Base-by-base conservation (phyloP, 2,113 vertebrate species). In the Macquaria ambigua region DNA sequence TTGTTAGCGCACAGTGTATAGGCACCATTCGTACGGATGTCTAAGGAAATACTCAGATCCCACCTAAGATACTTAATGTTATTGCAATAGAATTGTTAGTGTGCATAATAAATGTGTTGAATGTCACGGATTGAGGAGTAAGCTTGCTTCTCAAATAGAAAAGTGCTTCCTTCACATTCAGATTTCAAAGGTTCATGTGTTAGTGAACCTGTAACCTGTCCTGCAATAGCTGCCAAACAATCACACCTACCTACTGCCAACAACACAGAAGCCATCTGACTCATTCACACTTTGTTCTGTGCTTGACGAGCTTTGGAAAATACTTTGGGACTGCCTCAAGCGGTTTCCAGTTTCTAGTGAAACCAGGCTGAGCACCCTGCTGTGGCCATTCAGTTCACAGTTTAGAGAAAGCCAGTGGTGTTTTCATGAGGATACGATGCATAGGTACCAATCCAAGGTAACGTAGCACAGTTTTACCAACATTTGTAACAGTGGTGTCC, bases 381-480 rank as follows among this genome's bases (percentile, higher is more conserved):
- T 41, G 74, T 39, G 8, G 14, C 56, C 74, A 84, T 78, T 84
- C 16, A 71, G 70, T 77, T 52, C 28, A 4, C 28, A 63, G 61
- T 43, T 67, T 63, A 8, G 41, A 79, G 43, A 59, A 70, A 34
- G 23, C 66, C 62, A 21, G 16, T 6, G 9, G 39, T 20, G 72
- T 80, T 84, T 89, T 64, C n/a, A 23, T 25, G 53, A 64, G 7
- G 46, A 50, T 71, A 39, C 39, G 48, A 59, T 64, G 59, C 69
- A 67, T 2, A 59, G 25, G n/a, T 50, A 20, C 8, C 1, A 10
- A 53, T 43, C 75, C 34, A 61, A 53, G 3, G 31, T 59, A 12
- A 7, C 43, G 5, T 6, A 6, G 31, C 6, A 55, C 18, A 1
- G 25, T 25, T 37, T 64, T 18, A 37, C 37, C 37, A 25, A 12